phyloP scores from a whole-genome alignment of 2,113 vertebrate species.

The Anguilla rostrata region DNA sequence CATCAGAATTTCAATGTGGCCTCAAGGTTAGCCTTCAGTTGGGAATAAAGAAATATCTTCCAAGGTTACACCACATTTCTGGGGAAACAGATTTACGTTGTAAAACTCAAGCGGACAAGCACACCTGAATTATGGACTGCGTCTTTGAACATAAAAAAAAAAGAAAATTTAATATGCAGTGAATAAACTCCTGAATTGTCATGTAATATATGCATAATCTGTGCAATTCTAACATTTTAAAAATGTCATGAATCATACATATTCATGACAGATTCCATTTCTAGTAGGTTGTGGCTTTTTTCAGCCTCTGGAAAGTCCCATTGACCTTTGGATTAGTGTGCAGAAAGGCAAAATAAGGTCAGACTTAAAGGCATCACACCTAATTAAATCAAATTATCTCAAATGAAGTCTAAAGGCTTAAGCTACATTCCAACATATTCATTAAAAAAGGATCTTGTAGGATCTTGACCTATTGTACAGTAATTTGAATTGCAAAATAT shows the following conservation, averaged over 20 bases:
- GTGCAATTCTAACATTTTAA: not conserved
- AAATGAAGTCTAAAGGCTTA: not conserved
- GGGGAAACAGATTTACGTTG: not conserved
- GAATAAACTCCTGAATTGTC: not conserved
- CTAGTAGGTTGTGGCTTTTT: not conserved
- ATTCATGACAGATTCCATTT: not conserved
- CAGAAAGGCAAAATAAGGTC: not conserved
- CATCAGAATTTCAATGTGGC: not conserved
- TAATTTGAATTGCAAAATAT: not conserved
- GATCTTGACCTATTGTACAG: not conserved
- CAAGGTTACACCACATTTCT: not conserved
- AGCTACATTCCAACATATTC: not conserved
- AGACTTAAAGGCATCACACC: not conserved
- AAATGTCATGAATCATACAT: constrained; percentile 12
- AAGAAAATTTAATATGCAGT: not conserved
- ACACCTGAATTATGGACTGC: not conserved
- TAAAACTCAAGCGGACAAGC: not conserved
- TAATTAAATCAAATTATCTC: not conserved
- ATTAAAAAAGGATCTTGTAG: not conserved
- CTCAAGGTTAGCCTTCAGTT: not conserved
- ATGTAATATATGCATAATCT: not conserved
- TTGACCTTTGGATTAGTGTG: not conserved
- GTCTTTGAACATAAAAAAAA: not conserved
- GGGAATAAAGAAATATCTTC: not conserved
- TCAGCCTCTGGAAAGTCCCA: not conserved